phyloP scores from a whole-genome alignment of 2,797 vertebrate species.

The Pogoniulus pusillus region DNA sequence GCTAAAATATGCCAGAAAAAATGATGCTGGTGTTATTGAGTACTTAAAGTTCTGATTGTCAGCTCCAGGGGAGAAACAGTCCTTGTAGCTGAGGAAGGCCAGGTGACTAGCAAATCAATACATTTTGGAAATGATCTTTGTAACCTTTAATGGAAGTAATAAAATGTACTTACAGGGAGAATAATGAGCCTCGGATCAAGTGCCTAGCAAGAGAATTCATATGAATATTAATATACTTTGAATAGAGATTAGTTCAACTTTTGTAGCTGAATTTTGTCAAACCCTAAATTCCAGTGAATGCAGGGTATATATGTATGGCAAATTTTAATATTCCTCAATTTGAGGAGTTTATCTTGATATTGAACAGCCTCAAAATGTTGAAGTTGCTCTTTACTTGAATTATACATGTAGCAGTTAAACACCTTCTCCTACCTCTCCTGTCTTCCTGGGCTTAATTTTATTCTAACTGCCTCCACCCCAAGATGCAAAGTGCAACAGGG shows the following conservation, averaged over 20 bases:
- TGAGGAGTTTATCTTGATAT: not conserved
- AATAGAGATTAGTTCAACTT: not conserved
- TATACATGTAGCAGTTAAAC: too few species aligned
- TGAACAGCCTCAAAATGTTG: not conserved
- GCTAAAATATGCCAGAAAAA: not conserved
- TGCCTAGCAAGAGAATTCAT: not conserved
- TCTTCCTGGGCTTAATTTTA: not conserved
- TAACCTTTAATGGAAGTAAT: slow-evolving; percentile 44
- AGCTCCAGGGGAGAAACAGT: not conserved
- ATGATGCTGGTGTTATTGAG: not conserved
- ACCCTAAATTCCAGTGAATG: not conserved
- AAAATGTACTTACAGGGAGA: not conserved
- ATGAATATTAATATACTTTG: not conserved
- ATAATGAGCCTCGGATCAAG: not conserved
- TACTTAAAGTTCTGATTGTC: slow-evolving; percentile 10
- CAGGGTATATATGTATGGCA: not conserved
- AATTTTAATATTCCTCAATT: not conserved
- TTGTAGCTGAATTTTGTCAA: not conserved
- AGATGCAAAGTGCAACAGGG: too few species aligned
- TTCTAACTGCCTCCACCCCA: not conserved
- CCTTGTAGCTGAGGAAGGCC: slow-evolving; percentile 6
- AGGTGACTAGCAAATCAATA: slow-evolving; percentile 31
- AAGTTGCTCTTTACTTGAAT: not conserved
- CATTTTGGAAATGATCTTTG: slow-evolving; percentile 4
- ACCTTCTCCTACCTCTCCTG: too few species aligned